These are phyloP conservation scores for Monopterus albus DNA, from an alignment of 2,113 vertebrate genomes.

Conservation along the genomic window DNA sequence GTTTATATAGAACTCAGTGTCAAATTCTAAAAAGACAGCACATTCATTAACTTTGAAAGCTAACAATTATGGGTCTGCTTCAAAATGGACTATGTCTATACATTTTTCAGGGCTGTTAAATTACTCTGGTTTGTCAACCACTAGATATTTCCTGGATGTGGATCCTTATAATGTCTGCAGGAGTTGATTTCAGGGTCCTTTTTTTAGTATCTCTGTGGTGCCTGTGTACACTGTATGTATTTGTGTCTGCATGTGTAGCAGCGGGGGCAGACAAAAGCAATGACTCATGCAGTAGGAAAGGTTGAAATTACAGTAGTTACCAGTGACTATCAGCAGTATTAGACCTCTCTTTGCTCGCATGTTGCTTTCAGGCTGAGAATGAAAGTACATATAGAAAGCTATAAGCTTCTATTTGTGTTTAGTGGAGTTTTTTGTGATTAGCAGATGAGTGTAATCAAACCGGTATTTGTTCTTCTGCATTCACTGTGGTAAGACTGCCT, in stretches of 20 bases:
- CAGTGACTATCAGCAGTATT: conserved; percentile 42
- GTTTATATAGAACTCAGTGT: conserved; percentile 22
- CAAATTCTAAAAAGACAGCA: conserved; percentile 55
- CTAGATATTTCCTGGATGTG: conserved; percentile 49
- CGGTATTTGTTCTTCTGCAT: conserved; percentile 32
- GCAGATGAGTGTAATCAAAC: conserved; percentile 12
- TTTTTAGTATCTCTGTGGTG: conserved; percentile 47
- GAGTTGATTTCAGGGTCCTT: conserved; percentile 53
- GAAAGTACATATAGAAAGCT: not conserved
- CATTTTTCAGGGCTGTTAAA: conserved; percentile 58
- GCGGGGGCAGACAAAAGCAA: conserved; percentile 53
- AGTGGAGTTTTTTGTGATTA: conserved; percentile 1
- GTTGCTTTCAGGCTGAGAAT: conserved; percentile 14
- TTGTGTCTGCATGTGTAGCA: conserved; percentile 29
- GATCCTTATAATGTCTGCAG: conserved; percentile 35
- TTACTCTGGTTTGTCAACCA: conserved; percentile 55
- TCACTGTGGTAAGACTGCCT: conserved; percentile 13
- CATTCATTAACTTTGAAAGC: conserved; percentile 63
- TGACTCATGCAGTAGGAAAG: conserved; percentile 73
- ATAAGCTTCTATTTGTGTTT: conserved; percentile 4
- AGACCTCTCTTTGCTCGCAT: conserved; percentile 34
- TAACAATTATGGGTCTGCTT: conserved; percentile 66
- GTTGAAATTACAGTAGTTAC: conserved; percentile 68
- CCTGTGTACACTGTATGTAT: conserved; percentile 8
- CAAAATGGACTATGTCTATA: conserved; percentile 55